Evolutionary conservation across 2,113 vertebrate genomes (phyloP), one percentile per base, ranked within the genome.

Genomic region (Pipra filicauda): DNA sequence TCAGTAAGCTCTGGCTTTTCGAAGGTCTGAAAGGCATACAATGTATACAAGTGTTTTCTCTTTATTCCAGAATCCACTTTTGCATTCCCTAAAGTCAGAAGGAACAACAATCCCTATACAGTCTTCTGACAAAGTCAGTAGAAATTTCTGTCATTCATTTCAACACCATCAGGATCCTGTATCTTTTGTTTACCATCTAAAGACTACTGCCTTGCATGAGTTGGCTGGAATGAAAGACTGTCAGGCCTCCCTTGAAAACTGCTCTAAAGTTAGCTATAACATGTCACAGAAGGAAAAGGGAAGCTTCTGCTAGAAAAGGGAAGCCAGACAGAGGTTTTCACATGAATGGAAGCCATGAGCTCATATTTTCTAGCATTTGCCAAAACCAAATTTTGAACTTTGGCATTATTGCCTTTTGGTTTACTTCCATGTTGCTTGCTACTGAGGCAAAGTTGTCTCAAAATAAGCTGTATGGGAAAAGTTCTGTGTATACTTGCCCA

Each of bases 21-120:
- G 73, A 82, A 80, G 75, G 67, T 89, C 64, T 91, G 82, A 95
- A 96, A 95, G 33, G 24, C 82, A 80, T 76, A 65, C 58, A 59
- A 54, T 17, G 18, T 69, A 88, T 13, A 71, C 81, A 91, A 91
- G 33, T 62, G 41, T 72, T 93, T 87, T 33, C 58, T 89, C n/a
- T 96, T 79, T 59, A 67, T 74, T 84, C 71, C 39, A 88, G 43
- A 83, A 93, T 31, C 46, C 51, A 90, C 74, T 54, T 94, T 73
- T 79, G 58, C 80, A 93, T 91, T 89, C 81, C 75, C 81, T 59
- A 8, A 85, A 76, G 87, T 70, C 84, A 85, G n/a, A 69, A 88
- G 46, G 9, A 90, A 52, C 43, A 91, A 39, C 21, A 74, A 73
- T 64, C 70, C 49, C 66, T 66, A 41, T 31, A 54, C 19, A 71